Conservation (phyloP, 2,888 invertebrate genomes). For the Drosophila borealis region DNA sequence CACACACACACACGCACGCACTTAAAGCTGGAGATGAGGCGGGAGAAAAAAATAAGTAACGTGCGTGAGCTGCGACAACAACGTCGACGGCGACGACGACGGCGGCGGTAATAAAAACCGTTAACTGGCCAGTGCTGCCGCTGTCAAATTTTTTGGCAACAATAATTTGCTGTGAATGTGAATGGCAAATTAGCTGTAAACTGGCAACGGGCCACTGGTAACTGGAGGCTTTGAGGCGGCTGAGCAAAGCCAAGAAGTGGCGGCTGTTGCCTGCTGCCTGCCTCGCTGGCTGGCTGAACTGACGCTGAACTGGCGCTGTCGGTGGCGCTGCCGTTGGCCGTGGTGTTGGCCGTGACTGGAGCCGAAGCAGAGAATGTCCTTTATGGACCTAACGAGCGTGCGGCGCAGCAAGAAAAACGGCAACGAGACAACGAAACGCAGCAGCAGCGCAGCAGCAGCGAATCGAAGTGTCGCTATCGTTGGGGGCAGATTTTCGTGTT, state of each 20-base stretch:
- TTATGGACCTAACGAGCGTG: constrained; percentile 68
- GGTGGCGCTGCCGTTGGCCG: constrained; percentile 54
- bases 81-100: constrained; percentile 25
- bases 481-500: constrained; percentile 44
- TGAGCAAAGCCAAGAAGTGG: constrained; percentile 51
- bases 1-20: constrained; percentile 44
- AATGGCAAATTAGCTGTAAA: constrained; percentile 66
- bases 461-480: constrained; percentile 66
- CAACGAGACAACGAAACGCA: constrained; percentile 38
- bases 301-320: constrained; percentile 48
- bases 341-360: constrained; percentile 67
- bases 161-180: constrained; percentile 46
- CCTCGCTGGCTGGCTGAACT: constrained; percentile 62
- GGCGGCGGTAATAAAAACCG: constrained; percentile 59
- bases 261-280: constrained; percentile 63
- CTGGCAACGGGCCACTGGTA: constrained; percentile 43
- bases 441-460: constrained; percentile 57
- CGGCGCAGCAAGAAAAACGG: constrained; percentile 39
- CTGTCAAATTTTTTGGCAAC: constrained; percentile 39
- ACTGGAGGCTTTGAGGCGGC: constrained; percentile 37
- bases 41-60: constrained; percentile 46
- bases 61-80: constrained; percentile 54
- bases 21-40: constrained; percentile 44
- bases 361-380: constrained; percentile 70
- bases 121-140: constrained; percentile 44